Evolutionary conservation across 1,140 invertebrate genomes (phyloP), one percentile per base, ranked within the genome.

Genomic region (Hydropsyche tenuis): DNA sequence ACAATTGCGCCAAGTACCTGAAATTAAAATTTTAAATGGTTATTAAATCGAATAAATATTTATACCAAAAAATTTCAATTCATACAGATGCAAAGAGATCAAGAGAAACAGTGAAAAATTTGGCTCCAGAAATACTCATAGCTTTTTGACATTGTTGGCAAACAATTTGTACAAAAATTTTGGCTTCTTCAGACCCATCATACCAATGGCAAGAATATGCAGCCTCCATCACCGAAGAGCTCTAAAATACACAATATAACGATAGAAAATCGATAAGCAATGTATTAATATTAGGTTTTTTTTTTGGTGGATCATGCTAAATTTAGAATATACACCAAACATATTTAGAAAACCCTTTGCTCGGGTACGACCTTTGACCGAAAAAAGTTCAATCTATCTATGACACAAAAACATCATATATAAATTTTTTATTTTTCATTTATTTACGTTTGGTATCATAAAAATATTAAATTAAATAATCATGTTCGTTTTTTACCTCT

Each of bases 191-290:
- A 0, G 92, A 94, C 1, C 93, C 93, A 78, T 94, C 92, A 79
- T 94, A 94, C 93, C 93, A 94, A 73, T 93, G 92, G 78, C 92
- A 94, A 18, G 92, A 93, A 81, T 94, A 94, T 0, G 93, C 93
- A 0, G 93, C 93, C 84, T 94, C 92, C 92, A 94, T 94, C 1
- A 94, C 93, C 0, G 93, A 94, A 78, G 92, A 93, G 78, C 93
- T 94, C 92, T 94, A 79, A 23, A 78, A 60, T 23, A 53, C 48
- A 53, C 48, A 20, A 53, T 53, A 6, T 9, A 12, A n/a, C 12
- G 6, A 6, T 53, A 53, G 6, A 7, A 20, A 18, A 27, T 23
- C 11, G 14, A 51, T 51, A 51, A 51, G 14, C 14, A 3, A 51
- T 20, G 46, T n/a, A 9, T 37, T 4, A 37, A 37, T 37, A 37